A percentile compares a stretch with the other conserved stretches of the same genome.
Conservation (phyloP, 1,140 invertebrate genomes). For the Brachystomella parvula region DNA sequence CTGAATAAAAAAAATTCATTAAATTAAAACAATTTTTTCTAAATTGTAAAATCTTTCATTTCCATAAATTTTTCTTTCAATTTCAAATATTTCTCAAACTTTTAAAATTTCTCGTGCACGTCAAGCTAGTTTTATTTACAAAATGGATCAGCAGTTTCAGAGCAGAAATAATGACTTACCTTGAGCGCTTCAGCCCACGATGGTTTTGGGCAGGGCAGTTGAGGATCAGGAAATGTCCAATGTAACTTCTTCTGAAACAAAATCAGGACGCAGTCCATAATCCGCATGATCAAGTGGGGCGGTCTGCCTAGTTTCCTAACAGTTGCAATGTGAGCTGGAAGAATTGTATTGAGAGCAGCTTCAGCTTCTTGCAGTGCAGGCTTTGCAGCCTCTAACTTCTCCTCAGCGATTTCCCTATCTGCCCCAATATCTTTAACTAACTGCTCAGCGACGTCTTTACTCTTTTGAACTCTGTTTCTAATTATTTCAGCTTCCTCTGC, state of each 20-base stretch:
- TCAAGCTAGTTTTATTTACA: no score
- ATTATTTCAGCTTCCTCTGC: conserved; percentile 90
- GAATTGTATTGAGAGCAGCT: conserved; percentile 90
- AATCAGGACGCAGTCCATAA: conserved; percentile 93
- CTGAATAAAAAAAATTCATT: conserved; percentile 45
- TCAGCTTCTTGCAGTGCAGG: conserved; percentile 90
- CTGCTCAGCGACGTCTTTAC: conserved; percentile 88
- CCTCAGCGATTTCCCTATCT: conserved; percentile 83
- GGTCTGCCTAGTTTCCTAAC: conserved; percentile 88
- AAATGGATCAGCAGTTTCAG: not conserved
- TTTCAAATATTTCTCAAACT: no score
- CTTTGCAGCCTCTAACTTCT: conserved; percentile 81
- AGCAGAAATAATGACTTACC: conserved; percentile 48
- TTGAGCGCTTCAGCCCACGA: conserved; percentile 94
- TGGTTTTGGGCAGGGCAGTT: conserved; percentile 76
- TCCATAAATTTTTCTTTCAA: not conserved
- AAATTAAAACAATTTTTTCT: conserved; percentile 1
- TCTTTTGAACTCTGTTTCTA: conserved; percentile 89
- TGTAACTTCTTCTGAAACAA: conserved; percentile 82
- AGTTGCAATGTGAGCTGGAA: conserved; percentile 90
- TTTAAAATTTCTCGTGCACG: no score
- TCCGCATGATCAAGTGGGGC: conserved; percentile 93
- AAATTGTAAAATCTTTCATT: no score
- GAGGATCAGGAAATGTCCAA: conserved; percentile 67
- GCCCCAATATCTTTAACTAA: conserved; percentile 81